phyloP scores from a whole-genome alignment of 2,113 vertebrate genomes.

The Scalopus aquaticus region DNA sequence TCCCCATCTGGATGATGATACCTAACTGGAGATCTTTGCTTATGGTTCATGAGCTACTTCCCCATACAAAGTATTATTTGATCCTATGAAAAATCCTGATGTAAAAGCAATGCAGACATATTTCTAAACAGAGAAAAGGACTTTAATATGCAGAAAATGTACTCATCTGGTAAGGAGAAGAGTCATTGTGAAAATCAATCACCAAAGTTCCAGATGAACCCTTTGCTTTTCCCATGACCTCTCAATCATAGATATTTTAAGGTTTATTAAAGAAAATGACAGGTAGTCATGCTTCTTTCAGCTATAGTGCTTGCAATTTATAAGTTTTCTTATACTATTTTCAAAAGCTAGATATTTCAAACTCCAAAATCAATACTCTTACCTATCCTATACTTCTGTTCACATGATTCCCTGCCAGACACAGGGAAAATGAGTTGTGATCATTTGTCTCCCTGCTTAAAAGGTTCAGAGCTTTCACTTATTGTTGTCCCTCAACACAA shows the following conservation, averaged over 20 bases:
- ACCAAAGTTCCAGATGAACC: neutral
- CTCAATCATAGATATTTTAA: slow-evolving; percentile 2
- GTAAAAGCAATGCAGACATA: neutral
- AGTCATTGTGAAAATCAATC: neutral
- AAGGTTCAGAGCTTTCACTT: slow-evolving; percentile 75
- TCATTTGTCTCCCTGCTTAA: slow-evolving; percentile 75
- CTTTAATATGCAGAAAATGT: neutral
- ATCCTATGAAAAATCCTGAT: neutral
- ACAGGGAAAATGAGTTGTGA: slow-evolving; percentile 58
- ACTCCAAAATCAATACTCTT: slow-evolving; percentile 77
- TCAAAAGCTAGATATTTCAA: slow-evolving; percentile 70
- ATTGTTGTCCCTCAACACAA: slow-evolving; percentile 75
- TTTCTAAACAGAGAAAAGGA: neutral
- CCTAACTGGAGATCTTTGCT: neutral
- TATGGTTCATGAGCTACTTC: neutral
- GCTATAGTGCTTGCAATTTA: neutral
- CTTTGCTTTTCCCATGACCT: neutral
- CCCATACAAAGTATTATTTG: neutral
- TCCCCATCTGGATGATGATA: neutral
- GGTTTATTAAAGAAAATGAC: slow-evolving; percentile 27
- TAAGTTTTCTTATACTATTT: slow-evolving; percentile 41
- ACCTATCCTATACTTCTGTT: slow-evolving; percentile 66
- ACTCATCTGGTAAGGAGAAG: neutral
- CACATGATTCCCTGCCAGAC: slow-evolving; percentile 61
- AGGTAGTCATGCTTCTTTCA: slow-evolving; percentile 5